Conservation (phyloP, 2,113 vertebrate species). For the Cinclus cinclus region DNA sequence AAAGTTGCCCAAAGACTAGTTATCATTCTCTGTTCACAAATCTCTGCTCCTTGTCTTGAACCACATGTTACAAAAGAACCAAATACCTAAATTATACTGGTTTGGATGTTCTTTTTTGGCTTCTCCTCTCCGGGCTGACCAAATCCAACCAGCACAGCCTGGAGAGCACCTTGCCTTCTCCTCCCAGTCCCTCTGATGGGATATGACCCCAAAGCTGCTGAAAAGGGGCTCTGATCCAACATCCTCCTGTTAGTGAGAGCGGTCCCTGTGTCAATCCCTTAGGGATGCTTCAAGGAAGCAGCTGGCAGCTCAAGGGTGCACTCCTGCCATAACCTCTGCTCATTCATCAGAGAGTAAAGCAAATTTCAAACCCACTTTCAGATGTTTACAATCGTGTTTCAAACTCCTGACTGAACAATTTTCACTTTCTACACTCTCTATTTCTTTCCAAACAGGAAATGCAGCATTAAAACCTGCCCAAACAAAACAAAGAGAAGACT, state of each 20-base stretch:
- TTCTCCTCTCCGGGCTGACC: neutral
- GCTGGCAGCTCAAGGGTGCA: neutral
- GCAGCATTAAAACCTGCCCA: neutral
- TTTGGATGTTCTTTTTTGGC: neutral
- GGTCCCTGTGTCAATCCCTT: neutral
- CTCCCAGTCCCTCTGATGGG: neutral
- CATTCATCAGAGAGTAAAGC: neutral
- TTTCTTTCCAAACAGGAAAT: neutral
- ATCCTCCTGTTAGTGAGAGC: rapidly evolving
- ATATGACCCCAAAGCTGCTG: neutral
- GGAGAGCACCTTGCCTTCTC: too few species aligned
- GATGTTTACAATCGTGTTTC: neutral
- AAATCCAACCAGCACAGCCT: neutral
- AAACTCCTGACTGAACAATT: neutral
- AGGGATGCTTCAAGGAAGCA: neutral
- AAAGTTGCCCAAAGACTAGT: neutral
- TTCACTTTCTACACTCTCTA: neutral
- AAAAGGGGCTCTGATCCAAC: neutral
- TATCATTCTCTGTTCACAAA: neutral
- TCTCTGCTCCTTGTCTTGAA: neutral
- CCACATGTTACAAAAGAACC: neutral
- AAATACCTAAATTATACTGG: neutral
- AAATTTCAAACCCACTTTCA: neutral
- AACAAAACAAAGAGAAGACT: neutral
- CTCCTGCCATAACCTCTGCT: neutral